Evolutionary conservation across 2,888 invertebrate genomes (phyloP), one percentile per base, ranked within the genome.

Genomic region (Galerucella pusilla): DNA sequence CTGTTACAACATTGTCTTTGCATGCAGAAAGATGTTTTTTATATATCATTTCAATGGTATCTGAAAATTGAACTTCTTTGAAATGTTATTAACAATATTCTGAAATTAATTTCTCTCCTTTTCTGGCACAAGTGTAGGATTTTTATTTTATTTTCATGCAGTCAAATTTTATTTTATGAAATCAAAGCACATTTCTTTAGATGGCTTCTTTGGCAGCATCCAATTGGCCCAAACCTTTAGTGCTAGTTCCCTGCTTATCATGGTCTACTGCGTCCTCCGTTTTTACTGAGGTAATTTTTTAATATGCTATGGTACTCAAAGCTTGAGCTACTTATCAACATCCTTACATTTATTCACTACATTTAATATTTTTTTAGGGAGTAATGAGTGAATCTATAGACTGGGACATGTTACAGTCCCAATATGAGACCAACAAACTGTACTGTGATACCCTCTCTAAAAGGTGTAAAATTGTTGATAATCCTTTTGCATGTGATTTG

Each of bases 131-230:
- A 16, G 2, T 35, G 42, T 60, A 42, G 3, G 57, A 42, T 64
- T 11, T 63, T 70, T 78, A 75, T 81, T 73, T 66, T 65, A 46
- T 71, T 78, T 20, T 46, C 11, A 46, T 45, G 16, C 64, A 64
- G 28, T 45, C 7, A 10, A 20, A 64, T 45, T 20, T 64, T 45
- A 42, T 65, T 65, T 12, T 45, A 46, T 46, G 16, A n/a, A 42
- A 11, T 65, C 25, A 66, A 60, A n/a, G 72, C 66, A 72, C 82
- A 83, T 79, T 80, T 73, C 71, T 71, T 85, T 88, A 98, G 97
- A 99, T 98, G 98, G 98, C 99, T 78, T 97, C 97, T 7, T 89
- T 99, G 81, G 97, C 98, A 79, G 98, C 98, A 14, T 95, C 97
- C 12, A 97, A 95, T 88, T 98, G 97, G 96, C 96, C 96, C 35